A percentile compares a stretch with the other conserved stretches of the same genome.
Evolutionary conservation across 2,888 invertebrate species (phyloP).

Genomic region (Melieria omissa): DNA sequence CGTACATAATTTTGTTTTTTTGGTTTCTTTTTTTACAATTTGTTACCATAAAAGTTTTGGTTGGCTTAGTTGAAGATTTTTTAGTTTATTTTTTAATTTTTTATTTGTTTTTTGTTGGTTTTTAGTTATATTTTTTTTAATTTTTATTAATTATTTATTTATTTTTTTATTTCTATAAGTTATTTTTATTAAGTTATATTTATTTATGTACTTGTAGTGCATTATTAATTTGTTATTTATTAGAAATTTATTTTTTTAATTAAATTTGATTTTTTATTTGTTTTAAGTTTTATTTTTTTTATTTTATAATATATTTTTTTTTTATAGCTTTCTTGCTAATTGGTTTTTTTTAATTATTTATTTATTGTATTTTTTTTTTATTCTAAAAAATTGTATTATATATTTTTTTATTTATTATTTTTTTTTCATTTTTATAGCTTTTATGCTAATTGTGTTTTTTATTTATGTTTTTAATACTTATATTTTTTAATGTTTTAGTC

Average conservation of each 20-base stretch:
- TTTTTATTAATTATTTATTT: constrained; percentile 9
- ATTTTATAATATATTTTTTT: too few species aligned
- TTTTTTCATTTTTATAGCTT: neutral
- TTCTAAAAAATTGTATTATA: constrained; percentile 31
- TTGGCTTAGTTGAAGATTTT: constrained; percentile 13
- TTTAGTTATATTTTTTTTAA: constrained; percentile 38
- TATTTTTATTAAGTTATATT: constrained; percentile 25
- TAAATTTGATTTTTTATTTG: constrained; percentile 24
- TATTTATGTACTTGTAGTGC: constrained; percentile 2
- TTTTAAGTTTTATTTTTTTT: neutral
- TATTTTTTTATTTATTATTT: constrained; percentile 47
- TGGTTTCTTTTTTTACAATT: constrained; percentile 5
- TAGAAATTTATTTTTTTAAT: constrained; percentile 37
- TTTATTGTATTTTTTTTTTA: constrained; percentile 45
- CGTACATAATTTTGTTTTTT: neutral
- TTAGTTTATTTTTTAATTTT: constrained; percentile 34
- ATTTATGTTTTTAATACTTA: constrained; percentile 37
- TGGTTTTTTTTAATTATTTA: constrained; percentile 54
- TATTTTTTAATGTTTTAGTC: constrained; percentile 13
- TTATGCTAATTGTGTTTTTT: constrained; percentile 23
- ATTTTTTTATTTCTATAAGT: constrained; percentile 19
- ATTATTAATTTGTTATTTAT: constrained; percentile 38
- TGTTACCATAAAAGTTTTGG: neutral
- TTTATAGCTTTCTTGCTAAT: constrained; percentile 52
- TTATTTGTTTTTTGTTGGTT: constrained; percentile 40